A percentile compares a stretch with the other conserved stretches of the same genome.
phyloP scores from a whole-genome alignment of 2,888 invertebrate species.

The Apomyelois bistriatella region DNA sequence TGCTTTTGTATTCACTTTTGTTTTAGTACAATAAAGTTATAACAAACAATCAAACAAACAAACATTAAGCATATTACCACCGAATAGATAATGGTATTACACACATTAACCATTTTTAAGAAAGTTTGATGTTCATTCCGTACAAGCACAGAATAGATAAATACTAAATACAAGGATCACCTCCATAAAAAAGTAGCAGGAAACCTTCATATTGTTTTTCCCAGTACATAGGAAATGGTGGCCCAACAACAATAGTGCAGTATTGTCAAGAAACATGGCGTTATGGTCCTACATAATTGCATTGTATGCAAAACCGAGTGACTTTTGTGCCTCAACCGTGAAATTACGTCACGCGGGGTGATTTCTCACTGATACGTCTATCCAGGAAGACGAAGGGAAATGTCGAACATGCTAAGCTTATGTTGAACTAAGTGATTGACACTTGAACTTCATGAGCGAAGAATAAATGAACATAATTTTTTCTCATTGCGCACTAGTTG shows the following conservation, averaged over 20 bases:
- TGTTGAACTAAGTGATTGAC: neutral
- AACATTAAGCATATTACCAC: no score
- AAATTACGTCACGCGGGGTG: constrained; percentile 16
- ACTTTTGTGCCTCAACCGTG: constrained; percentile 6
- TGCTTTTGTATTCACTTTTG: no score
- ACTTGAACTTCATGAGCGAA: no score
- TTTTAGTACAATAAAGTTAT: no score
- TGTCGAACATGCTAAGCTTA: neutral
- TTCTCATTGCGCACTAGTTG: no score
- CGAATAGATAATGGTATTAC: no score
- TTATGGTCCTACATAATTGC: constrained; percentile 11
- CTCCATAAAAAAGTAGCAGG: neutral
- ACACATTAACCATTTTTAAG: no score
- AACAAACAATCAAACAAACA: no score
- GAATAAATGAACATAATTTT: no score
- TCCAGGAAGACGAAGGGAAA: neutral
- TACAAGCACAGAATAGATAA: no score
- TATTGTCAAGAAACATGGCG: constrained; percentile 8
- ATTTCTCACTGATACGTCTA: neutral
- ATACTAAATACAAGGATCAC: no score
- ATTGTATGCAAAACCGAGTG: constrained; percentile 13
- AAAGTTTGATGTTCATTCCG: no score
- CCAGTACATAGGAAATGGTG: neutral
- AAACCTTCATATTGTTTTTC: neutral
- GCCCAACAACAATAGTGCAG: constrained; percentile 10